Base-by-base conservation (phyloP, 2,797 vertebrate genomes). In the Danio albolineatus region DNA sequence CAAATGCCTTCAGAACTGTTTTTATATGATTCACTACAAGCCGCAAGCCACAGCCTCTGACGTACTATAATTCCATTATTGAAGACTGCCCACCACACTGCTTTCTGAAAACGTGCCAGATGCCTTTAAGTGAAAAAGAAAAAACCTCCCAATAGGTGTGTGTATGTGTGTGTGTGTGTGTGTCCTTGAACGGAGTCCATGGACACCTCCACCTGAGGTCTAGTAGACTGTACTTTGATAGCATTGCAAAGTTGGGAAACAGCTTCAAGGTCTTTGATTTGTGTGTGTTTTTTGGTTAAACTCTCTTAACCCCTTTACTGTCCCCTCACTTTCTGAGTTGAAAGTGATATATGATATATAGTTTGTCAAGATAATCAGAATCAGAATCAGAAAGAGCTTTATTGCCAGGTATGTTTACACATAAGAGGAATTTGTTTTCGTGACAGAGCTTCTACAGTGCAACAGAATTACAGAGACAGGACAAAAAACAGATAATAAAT, bases 151-250 rank as follows among this genome's bases (percentile, higher is more conserved):
- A 16, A 66, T 80, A 62, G 64, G 76, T 84, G 77, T 43, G 76
- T 51, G 54, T 17, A 71, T 65, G 73, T 48, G 75, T 79, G 62
- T 70, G 77, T 60, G 71, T 76, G 71, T 73, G 51, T 39, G 51
- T 89, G 92, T 89, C 93, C 93, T 94, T 95, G 94, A 95, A 90
- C 89, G 57, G 81, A 89, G 94, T 94, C 88, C 94, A 94, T 89
- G 90, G 90, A 83, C 90, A 89, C 57, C 69, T 56, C 78, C 87
- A 91, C 89, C 87, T 91, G 89, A 90, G 79, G 75, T 80, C 74
- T 67, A 74, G 49, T 41, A 72, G 75, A 56, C 86, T 82, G 79
- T 41, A 67, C 82, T 76, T 75, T 89, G 89, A 89, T 89, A 90
- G 80, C 77, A 53, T 48, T 79, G 84, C 56, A 77, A 65, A 70